phyloP scores from a whole-genome alignment of 2,797 vertebrate genomes.

The Gambusia yucatana region DNA sequence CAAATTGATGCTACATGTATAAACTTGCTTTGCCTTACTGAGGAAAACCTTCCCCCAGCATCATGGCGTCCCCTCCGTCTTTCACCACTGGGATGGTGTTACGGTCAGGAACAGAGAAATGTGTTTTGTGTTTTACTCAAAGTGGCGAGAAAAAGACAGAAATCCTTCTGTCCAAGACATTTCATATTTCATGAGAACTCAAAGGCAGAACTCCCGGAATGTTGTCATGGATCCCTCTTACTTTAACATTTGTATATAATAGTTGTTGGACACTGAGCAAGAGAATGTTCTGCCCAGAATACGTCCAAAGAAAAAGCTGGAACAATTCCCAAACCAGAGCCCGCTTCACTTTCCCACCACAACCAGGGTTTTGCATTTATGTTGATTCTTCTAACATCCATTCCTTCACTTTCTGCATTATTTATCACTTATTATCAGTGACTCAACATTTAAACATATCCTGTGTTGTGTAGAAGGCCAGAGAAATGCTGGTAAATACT shows the following conservation, averaged over 20 bases:
- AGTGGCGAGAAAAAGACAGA: not conserved
- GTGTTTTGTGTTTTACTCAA: not conserved
- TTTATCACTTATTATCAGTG: not conserved
- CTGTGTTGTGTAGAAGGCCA: not conserved
- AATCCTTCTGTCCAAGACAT: not conserved
- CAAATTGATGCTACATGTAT: not conserved
- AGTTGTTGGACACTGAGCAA: not conserved
- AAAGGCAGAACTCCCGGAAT: not conserved
- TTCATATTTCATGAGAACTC: not conserved
- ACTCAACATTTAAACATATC: not conserved
- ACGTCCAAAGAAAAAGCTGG: not conserved
- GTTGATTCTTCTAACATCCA: not conserved
- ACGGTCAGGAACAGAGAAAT: not conserved
- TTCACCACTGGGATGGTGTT: not conserved
- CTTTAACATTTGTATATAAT: not conserved
- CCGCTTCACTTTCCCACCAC: not conserved
- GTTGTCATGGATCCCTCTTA: not conserved
- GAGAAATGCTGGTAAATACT: not conserved
- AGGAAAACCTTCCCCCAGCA: not conserved
- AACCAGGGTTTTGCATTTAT: not conserved
- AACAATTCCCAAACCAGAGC: not conserved
- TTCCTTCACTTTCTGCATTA: not conserved
- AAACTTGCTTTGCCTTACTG: not conserved
- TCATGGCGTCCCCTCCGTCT: not conserved
- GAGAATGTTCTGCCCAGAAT: not conserved